Conservation (phyloP, 2,888 invertebrate genomes). For the Cephus pulcher region DNA sequence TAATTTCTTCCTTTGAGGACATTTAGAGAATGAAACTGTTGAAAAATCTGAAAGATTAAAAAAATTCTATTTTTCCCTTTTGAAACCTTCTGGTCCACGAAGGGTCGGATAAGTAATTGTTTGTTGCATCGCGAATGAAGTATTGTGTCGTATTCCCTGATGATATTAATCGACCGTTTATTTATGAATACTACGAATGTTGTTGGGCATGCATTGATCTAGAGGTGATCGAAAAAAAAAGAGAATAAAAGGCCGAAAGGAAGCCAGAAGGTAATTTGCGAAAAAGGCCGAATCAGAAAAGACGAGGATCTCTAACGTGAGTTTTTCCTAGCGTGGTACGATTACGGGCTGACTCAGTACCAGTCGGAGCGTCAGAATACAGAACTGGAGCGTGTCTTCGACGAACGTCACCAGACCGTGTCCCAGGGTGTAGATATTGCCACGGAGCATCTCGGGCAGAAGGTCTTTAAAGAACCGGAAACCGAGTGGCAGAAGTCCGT, state of each 20-base stretch:
- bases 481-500: constrained; percentile 89
- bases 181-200: constrained; percentile 35
- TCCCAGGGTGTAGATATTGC: constrained; percentile 74
- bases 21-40: not conserved
- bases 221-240: not conserved
- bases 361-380: constrained; percentile 85
- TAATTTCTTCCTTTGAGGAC: not conserved
- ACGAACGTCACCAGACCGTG: constrained; percentile 81
- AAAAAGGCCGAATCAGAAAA: not conserved
- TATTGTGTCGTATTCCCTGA: constrained; percentile 56
- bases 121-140: constrained; percentile 55
- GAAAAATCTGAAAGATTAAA: not conserved
- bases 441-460: constrained; percentile 71
- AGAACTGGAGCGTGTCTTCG: constrained; percentile 89
- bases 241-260: not conserved
- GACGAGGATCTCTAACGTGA: constrained; percentile 33
- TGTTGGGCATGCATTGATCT: constrained; percentile 38
- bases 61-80: not conserved
- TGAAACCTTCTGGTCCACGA: constrained; percentile 5
- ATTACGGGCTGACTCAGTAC: constrained; percentile 85
- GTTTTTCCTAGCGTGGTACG: constrained; percentile 85
- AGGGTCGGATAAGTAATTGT: not conserved
- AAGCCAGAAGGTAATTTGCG: not conserved
- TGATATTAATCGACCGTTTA: constrained; percentile 19
- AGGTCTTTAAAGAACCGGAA: constrained; percentile 78